A percentile compares a stretch with the other conserved stretches of the same genome.
Conservation (phyloP, 2,797 vertebrate genomes). For the Peromyscus eremicus region DNA sequence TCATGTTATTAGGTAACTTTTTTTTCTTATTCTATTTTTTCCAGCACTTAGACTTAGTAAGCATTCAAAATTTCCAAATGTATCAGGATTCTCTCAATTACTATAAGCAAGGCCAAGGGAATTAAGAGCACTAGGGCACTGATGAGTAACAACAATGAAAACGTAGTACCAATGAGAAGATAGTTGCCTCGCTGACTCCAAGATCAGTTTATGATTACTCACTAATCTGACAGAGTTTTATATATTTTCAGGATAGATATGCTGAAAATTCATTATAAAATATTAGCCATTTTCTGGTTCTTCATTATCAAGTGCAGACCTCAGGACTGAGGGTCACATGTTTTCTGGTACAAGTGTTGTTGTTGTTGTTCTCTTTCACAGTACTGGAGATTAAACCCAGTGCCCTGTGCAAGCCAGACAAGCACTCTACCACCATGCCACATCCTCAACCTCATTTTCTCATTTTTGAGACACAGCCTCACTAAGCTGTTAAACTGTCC, state of each 20-base stretch:
- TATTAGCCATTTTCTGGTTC: conserved; percentile 36
- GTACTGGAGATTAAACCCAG: background rate
- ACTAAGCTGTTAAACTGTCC: background rate
- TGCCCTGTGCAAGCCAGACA: background rate
- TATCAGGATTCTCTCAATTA: conserved; percentile 36
- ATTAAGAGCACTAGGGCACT: conserved; percentile 6
- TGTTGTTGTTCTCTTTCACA: background rate
- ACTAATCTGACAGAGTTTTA: conserved; percentile 11
- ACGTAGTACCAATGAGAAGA: conserved; percentile 21
- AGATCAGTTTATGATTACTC: conserved; percentile 45
- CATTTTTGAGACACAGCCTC: background rate
- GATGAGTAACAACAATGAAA: background rate
- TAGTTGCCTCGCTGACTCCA: background rate
- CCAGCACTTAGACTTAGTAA: conserved; percentile 28
- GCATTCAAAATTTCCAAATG: conserved; percentile 33
- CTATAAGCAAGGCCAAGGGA: background rate
- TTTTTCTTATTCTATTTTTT: background rate
- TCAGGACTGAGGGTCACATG: background rate
- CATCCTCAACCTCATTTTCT: background rate
- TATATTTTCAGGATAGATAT: background rate
- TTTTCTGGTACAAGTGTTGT: background rate
- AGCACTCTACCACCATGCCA: background rate
- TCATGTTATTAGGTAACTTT: conserved; percentile 16
- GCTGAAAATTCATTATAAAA: conserved; percentile 59
- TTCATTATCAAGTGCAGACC: conserved; percentile 12